Evolutionary conservation across 2,797 vertebrate species (phyloP).

Genomic region (Tragelaphus eurycerus): DNA sequence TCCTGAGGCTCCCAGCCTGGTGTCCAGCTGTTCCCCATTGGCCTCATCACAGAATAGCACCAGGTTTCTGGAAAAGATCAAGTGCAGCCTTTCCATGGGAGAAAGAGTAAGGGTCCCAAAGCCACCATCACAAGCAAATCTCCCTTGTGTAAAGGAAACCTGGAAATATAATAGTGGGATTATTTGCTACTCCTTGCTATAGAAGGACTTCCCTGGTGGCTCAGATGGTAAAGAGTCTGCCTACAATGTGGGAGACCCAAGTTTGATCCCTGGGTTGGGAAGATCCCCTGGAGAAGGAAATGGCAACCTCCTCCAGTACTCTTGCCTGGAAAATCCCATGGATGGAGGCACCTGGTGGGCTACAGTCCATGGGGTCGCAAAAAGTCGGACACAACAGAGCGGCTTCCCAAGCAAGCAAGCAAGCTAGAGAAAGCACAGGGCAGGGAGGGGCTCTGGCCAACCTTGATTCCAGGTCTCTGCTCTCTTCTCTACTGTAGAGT

Average conservation of each 20-base stretch:
- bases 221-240: neutral
- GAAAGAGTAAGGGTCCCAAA: neutral
- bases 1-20: neutral
- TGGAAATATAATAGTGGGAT: neutral
- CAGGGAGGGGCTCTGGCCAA: neutral
- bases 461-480: neutral
- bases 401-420: neutral
- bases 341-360: neutral
- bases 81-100: neutral
- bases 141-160: neutral
- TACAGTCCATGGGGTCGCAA: neutral
- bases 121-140: neutral
- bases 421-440: neutral
- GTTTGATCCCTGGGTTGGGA: accelerated
- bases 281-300: neutral
- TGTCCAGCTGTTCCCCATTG: neutral
- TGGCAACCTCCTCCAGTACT: neutral
- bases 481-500: neutral
- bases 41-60: neutral
- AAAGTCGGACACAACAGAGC: neutral
- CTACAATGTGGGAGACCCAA: neutral
- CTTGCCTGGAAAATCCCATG: neutral
- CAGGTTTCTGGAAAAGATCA: neutral
- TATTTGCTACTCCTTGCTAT: neutral
- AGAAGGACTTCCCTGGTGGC: neutral